Evolutionary conservation across 2,888 invertebrate genomes (phyloP).

Genomic region (Physocephala rufipes): DNA sequence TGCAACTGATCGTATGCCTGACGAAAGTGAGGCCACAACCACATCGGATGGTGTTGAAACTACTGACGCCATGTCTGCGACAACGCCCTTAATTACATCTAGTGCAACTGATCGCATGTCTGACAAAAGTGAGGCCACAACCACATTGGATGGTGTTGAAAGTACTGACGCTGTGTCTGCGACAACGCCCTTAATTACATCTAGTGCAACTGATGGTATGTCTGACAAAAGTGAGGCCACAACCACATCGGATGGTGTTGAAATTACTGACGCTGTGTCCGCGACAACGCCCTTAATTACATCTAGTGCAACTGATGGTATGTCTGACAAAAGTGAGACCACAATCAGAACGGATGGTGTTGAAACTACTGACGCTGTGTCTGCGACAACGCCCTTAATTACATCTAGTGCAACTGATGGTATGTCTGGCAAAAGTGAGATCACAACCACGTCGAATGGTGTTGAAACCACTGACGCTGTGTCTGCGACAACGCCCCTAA

Average conservation of each 20-base stretch:
- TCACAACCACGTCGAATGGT: background rate
- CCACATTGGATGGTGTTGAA: background rate
- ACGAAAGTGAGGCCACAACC: too few species aligned
- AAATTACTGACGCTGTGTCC: background rate
- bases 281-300: background rate
- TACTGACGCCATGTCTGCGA: too few species aligned
- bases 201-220: background rate
- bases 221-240: too few species aligned
- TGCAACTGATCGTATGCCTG: background rate
- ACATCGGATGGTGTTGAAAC: background rate
- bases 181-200: too few species aligned
- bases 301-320: background rate
- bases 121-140: background rate
- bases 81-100: background rate
- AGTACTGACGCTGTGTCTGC: background rate
- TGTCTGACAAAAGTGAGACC: too few species aligned
- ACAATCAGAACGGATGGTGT: too few species aligned
- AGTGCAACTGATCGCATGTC: background rate
- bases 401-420: background rate
- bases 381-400: background rate
- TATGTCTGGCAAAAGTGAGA: background rate
- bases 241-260: background rate
- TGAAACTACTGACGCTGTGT: background rate
- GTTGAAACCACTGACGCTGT: background rate
- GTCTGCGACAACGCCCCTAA: too few species aligned